Percentiles rank a stretch among this genome's conserved stretches.
Conservation (phyloP, 2,888 invertebrate species). For the Ecdyonurus torrentis region DNA sequence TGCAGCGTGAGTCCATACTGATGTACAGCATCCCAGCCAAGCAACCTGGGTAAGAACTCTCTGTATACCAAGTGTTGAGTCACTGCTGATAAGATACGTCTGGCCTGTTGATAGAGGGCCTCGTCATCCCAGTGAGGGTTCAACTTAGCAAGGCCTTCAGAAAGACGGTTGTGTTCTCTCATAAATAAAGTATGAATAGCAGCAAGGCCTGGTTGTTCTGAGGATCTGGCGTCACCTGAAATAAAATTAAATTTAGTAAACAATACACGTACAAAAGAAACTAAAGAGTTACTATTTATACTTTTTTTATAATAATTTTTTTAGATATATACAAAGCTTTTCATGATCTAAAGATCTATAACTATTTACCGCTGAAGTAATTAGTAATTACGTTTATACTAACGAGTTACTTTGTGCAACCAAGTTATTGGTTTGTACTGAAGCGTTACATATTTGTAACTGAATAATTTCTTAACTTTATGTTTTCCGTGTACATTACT, state of each 20-base stretch:
- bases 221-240: constrained; percentile 27
- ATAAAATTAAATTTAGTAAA: background rate
- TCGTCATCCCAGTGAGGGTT: constrained; percentile 29
- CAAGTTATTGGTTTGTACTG: too few species aligned
- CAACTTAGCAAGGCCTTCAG: constrained; percentile 21
- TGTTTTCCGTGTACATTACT: too few species aligned
- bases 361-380: too few species aligned
- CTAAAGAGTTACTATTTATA: too few species aligned
- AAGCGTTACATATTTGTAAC: too few species aligned
- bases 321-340: too few species aligned
- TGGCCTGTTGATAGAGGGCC: constrained; percentile 22
- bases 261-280: background rate
- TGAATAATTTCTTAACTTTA: too few species aligned
- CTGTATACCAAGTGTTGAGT: constrained; percentile 24
- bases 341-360: too few species aligned
- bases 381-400: too few species aligned
- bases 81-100: constrained; percentile 22
- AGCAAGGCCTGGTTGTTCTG: constrained; percentile 31
- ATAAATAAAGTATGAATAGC: constrained; percentile 29
- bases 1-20: constrained; percentile 30
- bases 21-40: constrained; percentile 30
- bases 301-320: too few species aligned
- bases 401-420: too few species aligned
- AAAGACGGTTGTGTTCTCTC: constrained; percentile 30
- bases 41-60: constrained; percentile 32